A percentile compares a stretch with the other conserved stretches of the same genome.
phyloP scores from a whole-genome alignment of 2,797 vertebrate species.

The Ciconia nigra region DNA sequence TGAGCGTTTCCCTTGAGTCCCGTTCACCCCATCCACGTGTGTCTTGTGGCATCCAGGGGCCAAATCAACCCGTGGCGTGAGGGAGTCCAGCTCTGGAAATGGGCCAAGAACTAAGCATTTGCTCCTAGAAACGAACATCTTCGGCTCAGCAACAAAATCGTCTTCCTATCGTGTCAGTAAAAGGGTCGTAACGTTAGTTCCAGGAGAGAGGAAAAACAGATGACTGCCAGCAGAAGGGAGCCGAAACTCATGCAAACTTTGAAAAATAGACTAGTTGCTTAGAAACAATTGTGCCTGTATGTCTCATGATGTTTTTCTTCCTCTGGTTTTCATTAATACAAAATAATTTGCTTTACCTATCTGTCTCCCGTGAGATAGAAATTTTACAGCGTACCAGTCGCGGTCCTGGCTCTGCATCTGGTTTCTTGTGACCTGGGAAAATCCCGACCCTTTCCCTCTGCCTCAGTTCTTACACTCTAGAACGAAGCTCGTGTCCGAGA shows the following conservation, averaged over 20 bases:
- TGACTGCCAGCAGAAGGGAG: neutral
- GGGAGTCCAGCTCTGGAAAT: neutral
- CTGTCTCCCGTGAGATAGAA: neutral
- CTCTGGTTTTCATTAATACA: neutral
- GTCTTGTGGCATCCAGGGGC: neutral
- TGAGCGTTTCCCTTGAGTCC: rapidly evolving
- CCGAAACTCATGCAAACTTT: neutral
- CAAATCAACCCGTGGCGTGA: neutral
- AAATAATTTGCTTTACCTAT: neutral
- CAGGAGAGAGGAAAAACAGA: neutral
- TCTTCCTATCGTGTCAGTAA: neutral
- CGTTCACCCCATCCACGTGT: rapidly evolving
- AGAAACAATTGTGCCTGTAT: neutral
- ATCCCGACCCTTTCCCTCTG: neutral
- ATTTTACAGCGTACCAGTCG: neutral
- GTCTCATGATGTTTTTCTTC: neutral
- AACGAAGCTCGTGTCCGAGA: rapidly evolving
- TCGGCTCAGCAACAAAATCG: neutral
- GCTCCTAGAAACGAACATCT: neutral
- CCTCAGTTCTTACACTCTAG: neutral
- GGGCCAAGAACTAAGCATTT: neutral
- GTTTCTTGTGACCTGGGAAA: neutral
- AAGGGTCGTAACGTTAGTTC: neutral
- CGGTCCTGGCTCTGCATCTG: neutral
- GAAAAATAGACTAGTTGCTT: neutral